A percentile compares a stretch with the other conserved stretches of the same genome.
These are phyloP conservation scores for Gyps fulvus DNA, from an alignment of 2,113 vertebrate genomes.

Conservation along the genomic window DNA sequence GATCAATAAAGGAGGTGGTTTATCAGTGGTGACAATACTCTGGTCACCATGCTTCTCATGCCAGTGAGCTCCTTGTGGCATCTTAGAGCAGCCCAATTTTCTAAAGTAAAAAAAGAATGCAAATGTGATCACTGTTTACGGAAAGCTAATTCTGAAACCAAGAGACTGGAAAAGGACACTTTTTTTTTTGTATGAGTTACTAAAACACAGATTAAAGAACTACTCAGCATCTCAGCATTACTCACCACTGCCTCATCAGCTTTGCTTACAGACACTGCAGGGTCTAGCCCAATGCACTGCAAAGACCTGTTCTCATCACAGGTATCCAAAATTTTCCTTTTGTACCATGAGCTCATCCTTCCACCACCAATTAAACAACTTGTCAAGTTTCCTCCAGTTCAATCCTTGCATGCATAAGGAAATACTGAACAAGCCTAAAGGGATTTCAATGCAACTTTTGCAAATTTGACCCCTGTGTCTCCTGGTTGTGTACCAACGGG, in stretches of 20 bases:
- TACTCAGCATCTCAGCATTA: background rate
- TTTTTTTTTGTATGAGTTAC: background rate
- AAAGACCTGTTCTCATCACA: background rate
- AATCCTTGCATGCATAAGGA: background rate
- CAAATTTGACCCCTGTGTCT: background rate
- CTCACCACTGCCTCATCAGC: background rate
- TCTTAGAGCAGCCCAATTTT: background rate
- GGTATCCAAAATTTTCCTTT: background rate
- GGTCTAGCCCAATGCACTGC: background rate
- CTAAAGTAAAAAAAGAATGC: background rate
- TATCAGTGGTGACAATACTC: background rate
- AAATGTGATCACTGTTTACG: background rate
- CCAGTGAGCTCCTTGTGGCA: background rate
- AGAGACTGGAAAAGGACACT: background rate
- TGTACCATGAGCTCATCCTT: background rate
- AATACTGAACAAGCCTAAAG: background rate
- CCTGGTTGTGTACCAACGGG: background rate
- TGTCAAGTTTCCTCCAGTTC: background rate
- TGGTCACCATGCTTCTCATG: background rate
- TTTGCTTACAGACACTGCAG: background rate
- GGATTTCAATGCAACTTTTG: background rate
- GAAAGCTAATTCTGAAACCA: background rate
- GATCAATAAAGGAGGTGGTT: background rate
- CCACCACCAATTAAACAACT: background rate
- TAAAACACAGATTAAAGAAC: background rate